Conservation (phyloP, 2,113 vertebrate genomes). For the Oreamnos americanus region DNA sequence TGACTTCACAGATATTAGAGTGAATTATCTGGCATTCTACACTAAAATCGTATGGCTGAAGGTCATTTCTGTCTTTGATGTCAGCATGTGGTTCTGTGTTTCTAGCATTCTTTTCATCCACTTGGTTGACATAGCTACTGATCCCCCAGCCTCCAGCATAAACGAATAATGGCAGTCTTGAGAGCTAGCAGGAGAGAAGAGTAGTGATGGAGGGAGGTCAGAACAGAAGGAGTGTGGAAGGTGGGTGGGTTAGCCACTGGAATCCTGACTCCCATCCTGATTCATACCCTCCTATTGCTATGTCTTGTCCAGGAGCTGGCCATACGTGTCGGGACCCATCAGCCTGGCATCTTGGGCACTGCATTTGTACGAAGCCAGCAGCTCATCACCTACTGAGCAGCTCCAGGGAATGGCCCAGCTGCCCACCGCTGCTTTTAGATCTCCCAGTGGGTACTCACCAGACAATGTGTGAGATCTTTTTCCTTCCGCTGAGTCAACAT, state of each 20-base stretch:
- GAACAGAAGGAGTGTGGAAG: not conserved
- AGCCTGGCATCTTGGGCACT: not conserved
- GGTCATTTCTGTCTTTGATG: not conserved
- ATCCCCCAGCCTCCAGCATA: not conserved
- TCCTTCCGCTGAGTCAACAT: not conserved
- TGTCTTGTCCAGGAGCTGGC: not conserved
- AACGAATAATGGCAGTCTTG: not conserved
- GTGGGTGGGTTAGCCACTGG: too few species aligned
- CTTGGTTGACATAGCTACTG: not conserved
- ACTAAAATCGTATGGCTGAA: not conserved
- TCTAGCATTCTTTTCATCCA: not conserved
- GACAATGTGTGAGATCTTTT: not conserved
- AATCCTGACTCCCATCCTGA: not conserved
- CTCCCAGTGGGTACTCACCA: not conserved
- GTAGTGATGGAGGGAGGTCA: not conserved
- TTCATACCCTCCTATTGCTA: not conserved
- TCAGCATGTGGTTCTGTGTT: not conserved
- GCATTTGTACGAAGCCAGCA: too few species aligned
- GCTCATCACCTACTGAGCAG: not conserved
- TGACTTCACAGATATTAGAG: not conserved
- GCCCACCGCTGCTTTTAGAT: not conserved
- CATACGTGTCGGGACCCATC: not conserved
- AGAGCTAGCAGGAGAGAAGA: not conserved
- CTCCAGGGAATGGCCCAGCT: not conserved
- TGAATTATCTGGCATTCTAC: not conserved